phyloP scores from a whole-genome alignment of 2,113 vertebrate species.

The Grammomys surdaster region DNA sequence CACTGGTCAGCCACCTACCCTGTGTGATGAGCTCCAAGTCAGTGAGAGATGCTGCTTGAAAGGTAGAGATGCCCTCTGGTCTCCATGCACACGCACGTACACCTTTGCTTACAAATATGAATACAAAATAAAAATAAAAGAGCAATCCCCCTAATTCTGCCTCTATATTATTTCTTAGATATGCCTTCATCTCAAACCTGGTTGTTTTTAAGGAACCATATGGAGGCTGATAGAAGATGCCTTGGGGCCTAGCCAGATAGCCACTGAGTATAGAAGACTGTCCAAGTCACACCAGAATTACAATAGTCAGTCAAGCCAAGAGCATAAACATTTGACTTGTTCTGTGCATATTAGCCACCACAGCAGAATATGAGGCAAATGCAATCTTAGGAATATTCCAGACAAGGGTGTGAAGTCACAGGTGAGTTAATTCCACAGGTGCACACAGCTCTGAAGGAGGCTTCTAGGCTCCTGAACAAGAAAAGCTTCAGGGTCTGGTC shows the following conservation, averaged over 20 bases:
- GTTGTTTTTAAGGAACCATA: not conserved
- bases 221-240: not conserved
- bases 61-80: not conserved
- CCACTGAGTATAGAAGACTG: not conserved
- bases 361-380: not conserved
- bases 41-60: not conserved
- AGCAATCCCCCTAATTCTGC: not conserved
- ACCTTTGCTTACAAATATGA: not conserved
- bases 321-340: not conserved
- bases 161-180: not conserved
- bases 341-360: not conserved
- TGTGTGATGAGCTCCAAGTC: not conserved
- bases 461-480: conserved; percentile 17
- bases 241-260: not conserved
- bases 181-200: not conserved
- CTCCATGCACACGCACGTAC: not conserved
- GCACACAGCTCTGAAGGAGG: not conserved
- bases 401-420: not conserved
- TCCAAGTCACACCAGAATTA: not conserved
- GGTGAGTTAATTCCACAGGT: not conserved
- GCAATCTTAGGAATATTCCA: not conserved
- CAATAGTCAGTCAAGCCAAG: not conserved
- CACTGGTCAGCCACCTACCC: not conserved
- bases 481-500: not conserved
- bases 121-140: not conserved